These are phyloP conservation scores for Pharmacophagus antenor DNA, from an alignment of 2,888 invertebrate species.

Conservation along the genomic window DNA sequence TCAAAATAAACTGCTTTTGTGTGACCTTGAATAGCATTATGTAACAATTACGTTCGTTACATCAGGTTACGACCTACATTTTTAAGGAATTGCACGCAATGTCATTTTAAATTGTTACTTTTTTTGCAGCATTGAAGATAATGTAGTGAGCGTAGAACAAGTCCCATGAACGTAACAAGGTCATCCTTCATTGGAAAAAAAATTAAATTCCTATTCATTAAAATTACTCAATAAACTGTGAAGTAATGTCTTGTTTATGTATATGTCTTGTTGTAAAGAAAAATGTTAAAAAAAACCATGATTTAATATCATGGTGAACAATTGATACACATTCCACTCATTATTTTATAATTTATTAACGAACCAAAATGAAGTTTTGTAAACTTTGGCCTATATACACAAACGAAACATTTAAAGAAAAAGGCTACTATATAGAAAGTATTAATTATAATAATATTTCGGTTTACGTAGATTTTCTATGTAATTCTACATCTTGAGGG, in stretches of 20 bases:
- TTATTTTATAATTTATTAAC: no score
- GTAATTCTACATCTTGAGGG: no score
- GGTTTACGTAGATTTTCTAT: no score
- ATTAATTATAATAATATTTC: no score
- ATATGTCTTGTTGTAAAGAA: no score
- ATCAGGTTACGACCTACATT: constrained; percentile 31
- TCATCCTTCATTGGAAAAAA: constrained; percentile 8
- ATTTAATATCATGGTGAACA: no score
- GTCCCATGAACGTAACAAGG: constrained; percentile 23
- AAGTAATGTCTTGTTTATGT: no score
- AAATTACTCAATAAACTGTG: background rate
- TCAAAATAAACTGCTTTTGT: constrained; percentile 19
- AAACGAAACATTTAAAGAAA: background rate
- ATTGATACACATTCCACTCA: no score
- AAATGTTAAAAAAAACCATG: no score
- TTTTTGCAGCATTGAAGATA: constrained; percentile 25
- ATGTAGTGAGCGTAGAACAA: constrained; percentile 16
- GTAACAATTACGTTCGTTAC: constrained; percentile 32
- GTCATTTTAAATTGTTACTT: constrained; percentile 24
- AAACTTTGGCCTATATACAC: background rate
- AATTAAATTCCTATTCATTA: background rate
- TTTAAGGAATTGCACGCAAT: constrained; percentile 30
- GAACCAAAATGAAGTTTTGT: no score
- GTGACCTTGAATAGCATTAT: constrained; percentile 30
- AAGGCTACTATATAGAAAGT: background rate